A percentile compares a stretch with the other conserved stretches of the same genome.
Conservation (phyloP, 2,888 invertebrate species). For the Patella ulyssiponensis region DNA sequence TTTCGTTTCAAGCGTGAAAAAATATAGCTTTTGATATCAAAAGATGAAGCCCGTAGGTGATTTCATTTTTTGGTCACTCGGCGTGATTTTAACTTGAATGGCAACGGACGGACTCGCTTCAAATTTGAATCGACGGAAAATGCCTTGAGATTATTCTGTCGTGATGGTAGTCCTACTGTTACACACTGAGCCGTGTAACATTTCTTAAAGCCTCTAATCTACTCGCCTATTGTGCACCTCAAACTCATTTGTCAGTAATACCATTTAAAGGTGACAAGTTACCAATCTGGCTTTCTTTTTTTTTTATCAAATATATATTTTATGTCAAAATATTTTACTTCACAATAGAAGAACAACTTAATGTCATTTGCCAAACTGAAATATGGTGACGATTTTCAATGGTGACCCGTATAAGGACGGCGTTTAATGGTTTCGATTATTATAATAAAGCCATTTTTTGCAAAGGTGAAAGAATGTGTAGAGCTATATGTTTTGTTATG, state of each 20-base stretch:
- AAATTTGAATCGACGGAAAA: too few species aligned
- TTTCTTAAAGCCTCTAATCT: neutral
- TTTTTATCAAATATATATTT: neutral
- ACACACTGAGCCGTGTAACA: neutral
- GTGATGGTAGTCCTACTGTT: neutral
- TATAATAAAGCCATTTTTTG: too few species aligned
- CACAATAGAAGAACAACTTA: too few species aligned
- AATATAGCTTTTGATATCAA: neutral
- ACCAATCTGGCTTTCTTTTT: neutral
- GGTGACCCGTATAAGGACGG: too few species aligned
- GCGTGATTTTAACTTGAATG: neutral
- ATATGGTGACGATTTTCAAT: too few species aligned
- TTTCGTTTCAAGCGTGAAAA: conserved; percentile 1
- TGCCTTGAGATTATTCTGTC: too few species aligned
- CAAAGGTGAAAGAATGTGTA: too few species aligned
- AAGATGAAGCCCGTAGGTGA: neutral
- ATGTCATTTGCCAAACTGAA: too few species aligned
- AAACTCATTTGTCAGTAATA: neutral
- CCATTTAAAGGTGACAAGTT: neutral
- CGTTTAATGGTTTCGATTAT: too few species aligned
- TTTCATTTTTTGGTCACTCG: conserved; percentile 2
- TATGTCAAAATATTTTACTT: conserved; percentile 7
- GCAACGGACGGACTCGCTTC: too few species aligned
- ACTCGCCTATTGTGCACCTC: neutral
- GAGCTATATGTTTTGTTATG: too few species aligned